Evolutionary conservation across 2,113 vertebrate species (phyloP).

Genomic region (Cairina moschata): DNA sequence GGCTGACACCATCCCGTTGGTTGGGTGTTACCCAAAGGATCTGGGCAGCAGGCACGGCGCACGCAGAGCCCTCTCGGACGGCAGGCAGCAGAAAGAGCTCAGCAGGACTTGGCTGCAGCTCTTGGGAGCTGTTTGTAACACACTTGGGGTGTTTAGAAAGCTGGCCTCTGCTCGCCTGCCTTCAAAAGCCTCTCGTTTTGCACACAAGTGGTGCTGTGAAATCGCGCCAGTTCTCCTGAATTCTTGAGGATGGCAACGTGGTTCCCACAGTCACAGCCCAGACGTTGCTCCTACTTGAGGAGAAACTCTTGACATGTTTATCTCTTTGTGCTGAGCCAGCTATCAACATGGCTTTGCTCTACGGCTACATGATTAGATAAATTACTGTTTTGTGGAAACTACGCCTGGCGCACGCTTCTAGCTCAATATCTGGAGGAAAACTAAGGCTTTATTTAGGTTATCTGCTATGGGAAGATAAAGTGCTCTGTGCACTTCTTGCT

Average conservation of each 20-base stretch:
- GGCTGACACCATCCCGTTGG: neutral
- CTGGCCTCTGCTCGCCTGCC: neutral
- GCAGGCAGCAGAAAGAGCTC: neutral
- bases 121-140: neutral
- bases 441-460: neutral
- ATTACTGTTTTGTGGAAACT: slow-evolving; percentile 1
- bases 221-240: neutral
- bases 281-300: neutral
- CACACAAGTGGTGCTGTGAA: neutral
- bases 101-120: neutral
- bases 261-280: neutral
- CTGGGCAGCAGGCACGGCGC: neutral
- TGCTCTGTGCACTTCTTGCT: neutral
- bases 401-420: neutral
- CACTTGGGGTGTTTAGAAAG: neutral
- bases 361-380: neutral
- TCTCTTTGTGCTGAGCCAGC: neutral
- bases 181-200: neutral
- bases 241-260: neutral
- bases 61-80: neutral
- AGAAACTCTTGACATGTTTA: neutral
- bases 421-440: neutral
- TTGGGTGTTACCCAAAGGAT: neutral
- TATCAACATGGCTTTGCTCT: neutral
- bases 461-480: neutral